Base-by-base conservation (phyloP, 2,113 vertebrate species). In the Eonycteris spelaea region DNA sequence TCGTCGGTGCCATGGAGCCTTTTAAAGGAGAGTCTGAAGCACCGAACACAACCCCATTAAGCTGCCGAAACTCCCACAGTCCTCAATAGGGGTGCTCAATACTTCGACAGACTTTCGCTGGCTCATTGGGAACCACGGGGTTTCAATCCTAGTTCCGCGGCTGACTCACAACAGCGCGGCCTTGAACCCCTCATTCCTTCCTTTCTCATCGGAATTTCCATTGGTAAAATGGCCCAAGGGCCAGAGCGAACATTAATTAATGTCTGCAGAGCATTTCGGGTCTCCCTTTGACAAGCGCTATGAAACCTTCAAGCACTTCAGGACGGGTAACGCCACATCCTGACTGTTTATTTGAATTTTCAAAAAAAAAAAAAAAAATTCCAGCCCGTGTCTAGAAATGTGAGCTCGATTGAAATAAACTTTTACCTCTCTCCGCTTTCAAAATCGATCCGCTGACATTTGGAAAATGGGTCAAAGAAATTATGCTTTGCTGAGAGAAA, bases 31-130 rank as follows among this genome's bases (percentile, higher is more conserved):
- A 86, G 79, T n/a, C 78, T 43, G 90, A 59, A 74, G 84, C 78
- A 40, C 90, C 88, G 33, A 77, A 68, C 87, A 82, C 96, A 95
- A 95, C 92, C 94, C 90, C 95, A 96, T 96, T 96, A 92, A 95
- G 94, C 95, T 48, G 96, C 96, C 90, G 26, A 93, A 30, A 97
- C 97, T 97, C 97, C 94, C 96, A 93, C 97, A 93, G 94, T 40
- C 95, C 71, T 96, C 96, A 96, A 92, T 95, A 85, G 96, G 71
- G 92, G 88, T 15, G 57, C 96, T 95, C 96, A 59, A 3, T 53
- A 24, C 96, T 82, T 84, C 65, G 24, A 63, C 89, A 86, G 95
- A 74, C 90, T 57, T 80, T 40, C 33, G 40, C 70, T 24, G 75
- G 95, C 92, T 74, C 96, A 11, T 2, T 74, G 94, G 85, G 93